phyloP scores from a whole-genome alignment of 2,113 vertebrate genomes.

The Ceyx melanurus region DNA sequence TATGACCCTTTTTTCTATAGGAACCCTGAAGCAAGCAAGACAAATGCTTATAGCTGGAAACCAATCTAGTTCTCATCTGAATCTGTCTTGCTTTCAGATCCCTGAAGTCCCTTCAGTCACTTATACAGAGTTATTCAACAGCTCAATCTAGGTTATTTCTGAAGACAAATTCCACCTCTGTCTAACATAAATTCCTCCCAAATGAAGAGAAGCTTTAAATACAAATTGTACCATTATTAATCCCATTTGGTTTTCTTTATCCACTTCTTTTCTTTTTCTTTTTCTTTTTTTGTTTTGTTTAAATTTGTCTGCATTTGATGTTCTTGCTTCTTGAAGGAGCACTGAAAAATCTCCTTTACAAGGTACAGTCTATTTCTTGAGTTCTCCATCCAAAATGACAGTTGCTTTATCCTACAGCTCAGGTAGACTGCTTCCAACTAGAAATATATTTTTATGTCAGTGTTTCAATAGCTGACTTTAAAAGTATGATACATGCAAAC shows the following conservation, averaged over 20 bases:
- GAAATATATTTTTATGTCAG: not conserved
- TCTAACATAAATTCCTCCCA: not conserved
- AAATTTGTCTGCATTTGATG: not conserved
- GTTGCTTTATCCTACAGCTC: not conserved
- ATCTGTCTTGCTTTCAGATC: not conserved
- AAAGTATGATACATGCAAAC: not conserved
- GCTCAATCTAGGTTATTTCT: not conserved
- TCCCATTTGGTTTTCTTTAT: conserved; percentile 6
- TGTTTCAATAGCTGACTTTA: conserved; percentile 5
- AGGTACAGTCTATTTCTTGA: not conserved
- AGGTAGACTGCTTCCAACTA: conserved; percentile 23
- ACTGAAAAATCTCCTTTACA: not conserved
- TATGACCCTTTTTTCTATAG: not conserved
- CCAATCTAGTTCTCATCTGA: not conserved
- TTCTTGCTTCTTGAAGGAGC: not conserved
- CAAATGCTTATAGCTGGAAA: not conserved
- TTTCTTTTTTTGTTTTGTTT: not conserved
- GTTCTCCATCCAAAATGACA: not conserved
- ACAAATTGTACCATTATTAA: not conserved
- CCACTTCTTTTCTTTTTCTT: not conserved
- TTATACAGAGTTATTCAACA: not conserved
- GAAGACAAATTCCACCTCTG: not conserved
- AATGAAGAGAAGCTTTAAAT: conserved; percentile 9
- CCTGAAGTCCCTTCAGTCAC: not conserved
- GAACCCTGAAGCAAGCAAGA: not conserved